Evolutionary conservation across 2,797 vertebrate genomes (phyloP).

Genomic region (Prionace glauca): DNA sequence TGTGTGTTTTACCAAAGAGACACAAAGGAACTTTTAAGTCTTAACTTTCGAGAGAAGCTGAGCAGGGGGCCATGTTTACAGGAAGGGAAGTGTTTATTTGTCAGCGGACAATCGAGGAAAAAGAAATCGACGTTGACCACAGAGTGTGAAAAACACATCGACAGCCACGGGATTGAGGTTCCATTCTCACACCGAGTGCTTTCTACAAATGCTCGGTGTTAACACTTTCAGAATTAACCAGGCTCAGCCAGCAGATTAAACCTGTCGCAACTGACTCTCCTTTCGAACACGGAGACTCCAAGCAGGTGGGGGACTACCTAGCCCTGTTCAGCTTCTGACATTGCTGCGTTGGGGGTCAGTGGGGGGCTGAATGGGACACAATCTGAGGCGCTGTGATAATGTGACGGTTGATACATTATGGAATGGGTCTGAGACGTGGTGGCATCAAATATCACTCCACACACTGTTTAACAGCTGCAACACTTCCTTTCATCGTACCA

Average conservation of each 20-base stretch:
- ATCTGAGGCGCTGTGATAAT: no score
- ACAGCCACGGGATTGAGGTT: not conserved
- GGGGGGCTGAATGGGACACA: not conserved
- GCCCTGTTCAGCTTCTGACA: not conserved
- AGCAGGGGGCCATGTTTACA: conserved; percentile 4
- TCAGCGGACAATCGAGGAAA: not conserved
- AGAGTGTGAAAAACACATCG: not conserved
- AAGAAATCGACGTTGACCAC: not conserved
- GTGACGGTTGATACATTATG: not conserved
- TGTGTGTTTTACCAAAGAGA: not conserved
- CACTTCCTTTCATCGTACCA: no score
- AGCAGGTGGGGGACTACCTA: not conserved
- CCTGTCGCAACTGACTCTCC: not conserved
- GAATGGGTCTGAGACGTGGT: not conserved
- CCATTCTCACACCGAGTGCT: not conserved
- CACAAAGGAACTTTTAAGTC: not conserved
- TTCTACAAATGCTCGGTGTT: not conserved
- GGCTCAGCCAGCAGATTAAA: not conserved
- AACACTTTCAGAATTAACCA: not conserved
- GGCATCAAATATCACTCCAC: no score
- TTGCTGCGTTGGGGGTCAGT: not conserved
- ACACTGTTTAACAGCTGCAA: no score
- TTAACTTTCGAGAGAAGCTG: not conserved
- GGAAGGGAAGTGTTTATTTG: not conserved
- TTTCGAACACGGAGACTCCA: not conserved